A percentile compares a stretch with the other conserved stretches of the same genome.
phyloP scores from a whole-genome alignment of 2,888 invertebrate species.

The Tachina grossa region DNA sequence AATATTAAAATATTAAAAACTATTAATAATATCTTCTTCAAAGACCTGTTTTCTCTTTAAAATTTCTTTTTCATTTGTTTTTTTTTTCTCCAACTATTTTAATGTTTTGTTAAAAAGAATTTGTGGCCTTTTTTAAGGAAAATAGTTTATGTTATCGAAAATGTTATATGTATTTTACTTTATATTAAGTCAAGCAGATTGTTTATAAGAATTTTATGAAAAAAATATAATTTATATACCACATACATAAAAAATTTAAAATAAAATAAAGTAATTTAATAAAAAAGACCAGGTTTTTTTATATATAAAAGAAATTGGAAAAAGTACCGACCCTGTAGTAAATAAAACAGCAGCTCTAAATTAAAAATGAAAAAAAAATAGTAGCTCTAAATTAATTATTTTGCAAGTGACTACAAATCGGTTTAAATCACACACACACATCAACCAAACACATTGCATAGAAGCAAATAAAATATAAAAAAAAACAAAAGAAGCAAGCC shows the following conservation, averaged over 20 bases:
- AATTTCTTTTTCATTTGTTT: background rate
- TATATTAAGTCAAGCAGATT: conserved; percentile 21
- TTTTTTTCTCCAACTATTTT: background rate
- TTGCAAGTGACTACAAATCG: too few relatives aligned
- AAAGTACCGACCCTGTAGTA: too few relatives aligned
- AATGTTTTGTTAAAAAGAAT: background rate
- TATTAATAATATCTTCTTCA: background rate
- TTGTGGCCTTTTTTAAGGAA: background rate
- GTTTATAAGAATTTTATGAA: conserved; percentile 7
- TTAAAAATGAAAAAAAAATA: too few relatives aligned
- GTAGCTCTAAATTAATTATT: too few relatives aligned
- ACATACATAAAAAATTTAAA: conserved; percentile 3
- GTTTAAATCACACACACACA: too few relatives aligned
- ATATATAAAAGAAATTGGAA: too few relatives aligned
- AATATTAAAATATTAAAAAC: background rate
- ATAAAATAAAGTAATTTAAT: background rate
- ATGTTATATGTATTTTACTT: background rate
- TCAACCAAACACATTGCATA: too few relatives aligned
- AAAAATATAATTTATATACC: background rate
- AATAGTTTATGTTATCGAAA: conserved; percentile 4
- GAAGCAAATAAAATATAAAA: too few relatives aligned
- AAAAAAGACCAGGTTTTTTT: too few relatives aligned
- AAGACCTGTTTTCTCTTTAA: background rate
- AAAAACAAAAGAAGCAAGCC: too few relatives aligned
- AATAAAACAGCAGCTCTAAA: too few relatives aligned